phyloP scores from a whole-genome alignment of 2,888 invertebrate species.

The Cryptus armator region DNA sequence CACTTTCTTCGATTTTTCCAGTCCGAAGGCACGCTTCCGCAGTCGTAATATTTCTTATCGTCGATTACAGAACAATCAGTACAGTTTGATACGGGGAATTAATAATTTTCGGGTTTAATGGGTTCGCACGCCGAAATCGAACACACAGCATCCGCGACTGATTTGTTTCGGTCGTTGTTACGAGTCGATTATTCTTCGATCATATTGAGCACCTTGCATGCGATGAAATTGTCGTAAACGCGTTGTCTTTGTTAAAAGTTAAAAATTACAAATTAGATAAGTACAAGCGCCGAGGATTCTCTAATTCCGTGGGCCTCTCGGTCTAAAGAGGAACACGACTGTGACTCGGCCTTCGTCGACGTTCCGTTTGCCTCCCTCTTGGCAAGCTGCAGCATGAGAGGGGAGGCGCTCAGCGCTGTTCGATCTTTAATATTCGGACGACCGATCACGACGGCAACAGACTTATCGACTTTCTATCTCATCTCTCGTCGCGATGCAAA shows the following conservation, averaged over 20 bases:
- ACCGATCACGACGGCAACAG: conserved; percentile 34
- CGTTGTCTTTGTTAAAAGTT: too few relatives aligned
- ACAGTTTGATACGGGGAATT: neutral
- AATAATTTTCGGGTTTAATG: neutral
- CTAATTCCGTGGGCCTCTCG: neutral
- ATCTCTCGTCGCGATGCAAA: neutral
- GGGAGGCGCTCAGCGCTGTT: neutral
- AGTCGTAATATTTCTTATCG: neutral
- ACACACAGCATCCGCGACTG: conserved; percentile 59
- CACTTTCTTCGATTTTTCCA: conserved; percentile 1
- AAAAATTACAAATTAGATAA: too few relatives aligned
- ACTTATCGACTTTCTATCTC: conserved; percentile 45
- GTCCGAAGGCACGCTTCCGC: neutral
- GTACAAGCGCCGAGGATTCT: too few relatives aligned
- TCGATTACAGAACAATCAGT: neutral
- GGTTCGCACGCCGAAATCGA: neutral
- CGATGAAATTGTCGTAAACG: too few relatives aligned
- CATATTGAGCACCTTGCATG: neutral
- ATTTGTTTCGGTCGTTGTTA: neutral
- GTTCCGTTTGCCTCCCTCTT: conserved; percentile 22
- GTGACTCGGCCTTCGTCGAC: conserved; percentile 7
- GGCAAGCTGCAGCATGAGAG: conserved; percentile 9
- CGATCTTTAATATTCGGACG: conserved; percentile 41
- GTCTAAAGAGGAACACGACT: neutral
- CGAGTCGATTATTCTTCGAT: neutral